Evolutionary conservation across 37 sponge, comb jelly and placozoan species (phyloP).

Genomic region (Bolinopsis microptera): DNA sequence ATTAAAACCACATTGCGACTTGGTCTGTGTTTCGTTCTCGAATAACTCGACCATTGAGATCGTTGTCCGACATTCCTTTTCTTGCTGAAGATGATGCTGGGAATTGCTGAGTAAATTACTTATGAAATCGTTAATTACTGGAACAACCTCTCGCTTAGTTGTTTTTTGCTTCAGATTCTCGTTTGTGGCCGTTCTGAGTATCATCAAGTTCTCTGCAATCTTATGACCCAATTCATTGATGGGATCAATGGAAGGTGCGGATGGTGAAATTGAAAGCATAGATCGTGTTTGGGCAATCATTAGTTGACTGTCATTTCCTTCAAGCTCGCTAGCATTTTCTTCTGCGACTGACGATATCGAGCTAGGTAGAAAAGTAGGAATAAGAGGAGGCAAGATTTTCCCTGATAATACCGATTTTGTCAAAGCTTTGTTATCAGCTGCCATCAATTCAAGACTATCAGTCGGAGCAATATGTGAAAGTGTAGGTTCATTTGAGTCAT

Average conservation of each 20-base stretch:
- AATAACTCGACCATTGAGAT: not conserved
- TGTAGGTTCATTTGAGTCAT: too few species aligned
- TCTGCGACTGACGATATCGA: not conserved
- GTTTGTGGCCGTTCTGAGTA: not conserved
- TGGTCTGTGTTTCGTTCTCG: not conserved
- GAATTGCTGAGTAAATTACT: not conserved
- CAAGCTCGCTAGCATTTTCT: not conserved
- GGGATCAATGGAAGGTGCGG: not conserved
- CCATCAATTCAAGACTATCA: not conserved
- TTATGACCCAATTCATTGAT: too few species aligned
- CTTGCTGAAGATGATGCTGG: not conserved
- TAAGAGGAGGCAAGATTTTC: not conserved
- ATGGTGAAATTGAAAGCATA: not conserved
- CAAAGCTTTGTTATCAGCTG: not conserved
- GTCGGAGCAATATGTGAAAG: not conserved
- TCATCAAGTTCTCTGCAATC: not conserved
- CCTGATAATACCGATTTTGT: not conserved
- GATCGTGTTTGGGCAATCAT: not conserved
- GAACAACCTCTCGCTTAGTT: not conserved
- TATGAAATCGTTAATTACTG: not conserved
- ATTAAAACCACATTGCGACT: not conserved
- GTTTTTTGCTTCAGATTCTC: not conserved
- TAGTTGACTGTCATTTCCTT: not conserved
- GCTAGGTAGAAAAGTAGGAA: not conserved
- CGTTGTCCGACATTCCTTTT: not conserved